These are phyloP conservation scores for Mus minutoides DNA, from an alignment of 2,797 vertebrate genomes.

Conservation along the genomic window DNA sequence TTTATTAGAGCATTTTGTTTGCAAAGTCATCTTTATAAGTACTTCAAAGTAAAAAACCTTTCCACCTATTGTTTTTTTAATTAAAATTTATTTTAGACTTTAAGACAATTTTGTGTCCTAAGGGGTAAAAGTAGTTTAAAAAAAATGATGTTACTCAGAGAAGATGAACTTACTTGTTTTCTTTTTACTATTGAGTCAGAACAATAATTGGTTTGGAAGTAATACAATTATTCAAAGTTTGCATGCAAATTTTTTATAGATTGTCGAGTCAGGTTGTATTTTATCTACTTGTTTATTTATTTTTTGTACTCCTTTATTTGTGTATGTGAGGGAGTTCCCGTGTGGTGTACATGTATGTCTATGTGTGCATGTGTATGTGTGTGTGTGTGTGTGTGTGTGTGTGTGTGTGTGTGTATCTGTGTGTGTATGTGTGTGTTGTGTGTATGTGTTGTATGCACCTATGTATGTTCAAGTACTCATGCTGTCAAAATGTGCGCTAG, in stretches of 20 bases:
- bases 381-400: too few species aligned
- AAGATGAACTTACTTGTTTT: slow-evolving; percentile 46
- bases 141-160: neutral
- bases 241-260: neutral
- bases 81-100: slow-evolving; percentile 68
- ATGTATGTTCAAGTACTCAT: neutral
- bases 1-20: slow-evolving; percentile 67
- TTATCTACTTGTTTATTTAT: neutral
- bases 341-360: neutral
- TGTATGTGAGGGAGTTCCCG: neutral
- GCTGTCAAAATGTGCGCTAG: neutral
- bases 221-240: slow-evolving; percentile 8
- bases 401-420: too few species aligned
- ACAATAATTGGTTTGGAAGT: neutral
- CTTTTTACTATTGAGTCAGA: slow-evolving; percentile 19
- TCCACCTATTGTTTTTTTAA: slow-evolving; percentile 64
- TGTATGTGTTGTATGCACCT: neutral
- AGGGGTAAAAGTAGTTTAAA: slow-evolving; percentile 47
- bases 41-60: slow-evolving; percentile 61
- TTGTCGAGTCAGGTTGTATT: neutral
- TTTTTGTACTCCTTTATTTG: neutral
- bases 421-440: too few species aligned
- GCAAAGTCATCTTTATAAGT: slow-evolving; percentile 33
- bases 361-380: neutral
- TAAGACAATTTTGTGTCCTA: slow-evolving; percentile 47